Base-by-base conservation (phyloP, 1,140 invertebrate species). In the Halictus rubicundus region DNA sequence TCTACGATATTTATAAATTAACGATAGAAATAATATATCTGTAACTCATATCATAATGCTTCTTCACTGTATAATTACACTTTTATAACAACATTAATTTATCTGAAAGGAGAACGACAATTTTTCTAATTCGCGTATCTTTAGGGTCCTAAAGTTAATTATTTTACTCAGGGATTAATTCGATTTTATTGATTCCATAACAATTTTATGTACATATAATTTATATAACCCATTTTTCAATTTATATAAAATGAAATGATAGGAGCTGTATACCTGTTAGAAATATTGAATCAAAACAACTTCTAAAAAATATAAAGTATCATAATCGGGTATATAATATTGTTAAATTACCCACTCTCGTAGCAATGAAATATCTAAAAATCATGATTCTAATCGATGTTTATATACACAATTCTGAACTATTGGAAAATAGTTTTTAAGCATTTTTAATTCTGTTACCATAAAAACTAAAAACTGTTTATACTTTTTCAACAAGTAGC, bases 1-100 rank as follows among this genome's bases (percentile, higher is more conserved):
- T 86, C 61, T 79, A 82, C 75, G 60, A 86, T 85, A 82, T 86
- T 86, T 86, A 85, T 86, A 86, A 87, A 87, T 75, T 71, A 81
- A 32, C 74, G 64, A 79, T 77, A 69, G 59, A 73, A 83, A 74
- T 70, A 82, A 86, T 86, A 86, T 66, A 86, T 77, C 74, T 46
- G 52, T 72, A 68, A 80, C 69, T 79, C 77, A 84, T 66, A 49
- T 46, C 52, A 61, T 16, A 68, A 14, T 10, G 72, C 9, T 74
- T 76, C 2, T 75, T 76, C 72, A 64, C 68, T 54, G 37, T 54
- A 19, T 63, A 66, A 39, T 71, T 42, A 42, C 73, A 60, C 27
- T 52, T 80, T 68, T 42, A 57, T 57, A 14, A 57, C 77, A 4
- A 4, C 57, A 57, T 37, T 65, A 9, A 23, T 77, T 78, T 72